Evolutionary conservation across 2,888 invertebrate genomes (phyloP).

Genomic region (Allophyes oxyacanthae): DNA sequence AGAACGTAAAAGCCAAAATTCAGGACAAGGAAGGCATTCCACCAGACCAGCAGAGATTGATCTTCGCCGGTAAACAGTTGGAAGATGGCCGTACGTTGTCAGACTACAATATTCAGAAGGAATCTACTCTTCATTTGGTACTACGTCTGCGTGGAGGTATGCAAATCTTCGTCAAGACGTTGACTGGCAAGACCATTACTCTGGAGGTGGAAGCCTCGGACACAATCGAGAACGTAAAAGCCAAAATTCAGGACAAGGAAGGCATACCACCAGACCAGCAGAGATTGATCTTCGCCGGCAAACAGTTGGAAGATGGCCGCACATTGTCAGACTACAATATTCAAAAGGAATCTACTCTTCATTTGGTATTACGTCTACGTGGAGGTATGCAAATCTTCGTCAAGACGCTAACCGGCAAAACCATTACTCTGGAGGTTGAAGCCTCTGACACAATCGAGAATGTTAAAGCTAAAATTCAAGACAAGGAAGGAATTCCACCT

Average conservation of each 20-base stretch:
- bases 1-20: constrained; percentile 52
- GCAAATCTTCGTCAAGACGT: constrained; percentile 48
- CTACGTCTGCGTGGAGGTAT: constrained; percentile 47
- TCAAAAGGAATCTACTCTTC: constrained; percentile 58
- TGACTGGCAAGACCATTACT: constrained; percentile 49
- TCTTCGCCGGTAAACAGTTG: constrained; percentile 52
- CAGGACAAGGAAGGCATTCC: constrained; percentile 61
- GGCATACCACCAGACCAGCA: constrained; percentile 52
- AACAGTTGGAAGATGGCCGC: constrained; percentile 47
- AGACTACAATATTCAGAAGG: constrained; percentile 49
- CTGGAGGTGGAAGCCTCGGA: constrained; percentile 47
- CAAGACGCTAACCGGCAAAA: constrained; percentile 61
- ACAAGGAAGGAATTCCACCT: constrained; percentile 63
- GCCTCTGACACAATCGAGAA: constrained; percentile 63
- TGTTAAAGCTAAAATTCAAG: constrained; percentile 62
- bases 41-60: constrained; percentile 57
- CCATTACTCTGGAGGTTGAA: constrained; percentile 61
- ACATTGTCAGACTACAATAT: constrained; percentile 46
- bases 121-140: constrained; percentile 42
- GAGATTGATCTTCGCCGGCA: constrained; percentile 46
- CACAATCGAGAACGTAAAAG: constrained; percentile 51
- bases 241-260: constrained; percentile 49
- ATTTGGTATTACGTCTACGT: constrained; percentile 57
- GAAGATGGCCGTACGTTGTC: constrained; percentile 48
- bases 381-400: constrained; percentile 67